Conservation (phyloP, 2,113 vertebrate genomes). For the Muscicapa adusta region DNA sequence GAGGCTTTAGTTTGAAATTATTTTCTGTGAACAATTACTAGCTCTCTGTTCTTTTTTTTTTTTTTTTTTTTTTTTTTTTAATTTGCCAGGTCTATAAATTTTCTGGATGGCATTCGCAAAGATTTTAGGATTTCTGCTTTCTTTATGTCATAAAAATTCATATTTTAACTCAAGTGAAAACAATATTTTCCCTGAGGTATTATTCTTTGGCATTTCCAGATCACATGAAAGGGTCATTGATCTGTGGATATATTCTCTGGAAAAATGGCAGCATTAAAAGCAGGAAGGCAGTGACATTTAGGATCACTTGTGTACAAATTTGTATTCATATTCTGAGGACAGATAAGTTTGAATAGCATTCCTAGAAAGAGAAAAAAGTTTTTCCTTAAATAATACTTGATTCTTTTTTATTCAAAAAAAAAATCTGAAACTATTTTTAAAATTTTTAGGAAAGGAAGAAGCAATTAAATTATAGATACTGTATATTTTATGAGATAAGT, state of each 20-base stretch:
- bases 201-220: constrained; percentile 29
- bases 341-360: neutral
- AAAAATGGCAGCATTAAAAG: neutral
- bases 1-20: neutral
- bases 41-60: neutral
- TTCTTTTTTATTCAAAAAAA: neutral
- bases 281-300: neutral
- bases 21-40: neutral
- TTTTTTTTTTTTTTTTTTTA: neutral
- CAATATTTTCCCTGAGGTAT: neutral
- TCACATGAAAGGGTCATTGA: neutral
- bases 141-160: neutral
- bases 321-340: neutral
- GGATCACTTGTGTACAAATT: constrained; percentile 3
- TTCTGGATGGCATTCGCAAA: neutral
- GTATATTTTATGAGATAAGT: neutral
- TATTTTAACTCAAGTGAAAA: neutral
- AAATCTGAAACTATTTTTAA: neutral
- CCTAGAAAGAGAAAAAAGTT: neutral
- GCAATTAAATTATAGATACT: neutral
- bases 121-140: neutral
- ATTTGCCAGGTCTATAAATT: neutral
- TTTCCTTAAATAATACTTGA: neutral
- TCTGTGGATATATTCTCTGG: constrained; percentile 2
- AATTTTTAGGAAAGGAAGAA: neutral